These are phyloP conservation scores for Himantopus leucocephalus DNA, from an alignment of 2,113 vertebrate species.

Conservation along the genomic window DNA sequence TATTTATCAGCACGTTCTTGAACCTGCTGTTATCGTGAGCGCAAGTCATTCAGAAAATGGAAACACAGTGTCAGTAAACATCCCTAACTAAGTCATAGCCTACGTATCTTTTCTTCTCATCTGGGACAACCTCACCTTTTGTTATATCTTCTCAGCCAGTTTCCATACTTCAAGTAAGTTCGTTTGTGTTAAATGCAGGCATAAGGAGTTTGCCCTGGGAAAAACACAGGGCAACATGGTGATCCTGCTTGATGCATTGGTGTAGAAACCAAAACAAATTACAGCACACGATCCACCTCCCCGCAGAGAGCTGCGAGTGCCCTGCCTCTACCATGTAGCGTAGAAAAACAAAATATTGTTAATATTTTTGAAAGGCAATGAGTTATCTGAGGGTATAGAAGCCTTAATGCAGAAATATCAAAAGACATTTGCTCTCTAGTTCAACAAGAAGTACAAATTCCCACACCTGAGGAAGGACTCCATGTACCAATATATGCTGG, in stretches of 20 bases:
- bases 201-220: not conserved
- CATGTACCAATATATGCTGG: too few relatives aligned
- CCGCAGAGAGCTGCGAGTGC: too few relatives aligned
- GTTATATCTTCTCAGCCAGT: not conserved
- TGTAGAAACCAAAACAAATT: not conserved
- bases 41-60: accelerated
- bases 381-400: not conserved
- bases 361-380: not conserved
- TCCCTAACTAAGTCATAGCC: not conserved
- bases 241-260: not conserved
- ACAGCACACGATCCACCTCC: not conserved
- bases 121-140: not conserved
- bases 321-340: too few relatives aligned
- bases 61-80: not conserved
- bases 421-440: not conserved
- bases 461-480: not conserved
- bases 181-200: not conserved
- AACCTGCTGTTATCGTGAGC: not conserved
- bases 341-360: not conserved
- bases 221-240: not conserved
- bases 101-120: not conserved
- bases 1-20: not conserved
- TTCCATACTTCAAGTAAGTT: not conserved
- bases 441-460: not conserved
- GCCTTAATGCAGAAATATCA: not conserved